Percentiles rank a stretch among this genome's conserved stretches.
Evolutionary conservation across 2,113 vertebrate genomes (phyloP).

Genomic region (Cariama cristata): DNA sequence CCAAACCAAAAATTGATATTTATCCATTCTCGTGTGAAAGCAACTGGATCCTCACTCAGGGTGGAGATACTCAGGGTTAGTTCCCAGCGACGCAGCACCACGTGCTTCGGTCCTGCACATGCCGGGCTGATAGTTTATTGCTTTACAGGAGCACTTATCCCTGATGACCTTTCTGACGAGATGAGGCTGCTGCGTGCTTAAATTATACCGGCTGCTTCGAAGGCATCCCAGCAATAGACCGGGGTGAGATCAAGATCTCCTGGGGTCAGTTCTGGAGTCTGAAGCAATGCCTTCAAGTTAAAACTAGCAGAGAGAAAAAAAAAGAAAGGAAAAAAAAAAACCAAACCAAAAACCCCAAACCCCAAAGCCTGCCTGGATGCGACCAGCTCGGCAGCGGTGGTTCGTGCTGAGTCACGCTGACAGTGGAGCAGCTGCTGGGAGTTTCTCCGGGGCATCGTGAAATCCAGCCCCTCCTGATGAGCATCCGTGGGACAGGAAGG

Average conservation of each 20-base stretch:
- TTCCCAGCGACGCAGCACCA: background rate
- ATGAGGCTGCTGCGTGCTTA: background rate
- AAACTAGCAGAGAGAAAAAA: background rate
- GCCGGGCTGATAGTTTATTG: background rate
- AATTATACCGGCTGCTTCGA: background rate
- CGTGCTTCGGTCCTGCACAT: rapidly evolving
- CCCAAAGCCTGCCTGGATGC: background rate
- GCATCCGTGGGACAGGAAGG: rapidly evolving
- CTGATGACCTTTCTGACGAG: background rate
- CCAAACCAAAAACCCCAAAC: too few species aligned
- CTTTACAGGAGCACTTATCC: background rate
- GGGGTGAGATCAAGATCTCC: background rate
- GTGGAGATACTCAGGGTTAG: background rate
- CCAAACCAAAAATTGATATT: rapidly evolving
- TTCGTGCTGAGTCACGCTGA: background rate
- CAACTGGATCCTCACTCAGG: background rate
- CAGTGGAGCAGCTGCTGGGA: rapidly evolving
- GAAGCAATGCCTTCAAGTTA: background rate
- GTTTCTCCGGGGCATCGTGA: rapidly evolving
- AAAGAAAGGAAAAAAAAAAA: background rate
- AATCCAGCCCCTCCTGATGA: background rate
- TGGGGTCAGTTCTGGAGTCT: background rate
- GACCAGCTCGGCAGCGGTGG: background rate
- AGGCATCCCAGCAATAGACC: background rate
- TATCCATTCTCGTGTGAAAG: rapidly evolving